Evolutionary conservation across 2,797 vertebrate genomes (phyloP), one percentile per base, ranked within the genome.

Genomic region (Margarornis squamiger): DNA sequence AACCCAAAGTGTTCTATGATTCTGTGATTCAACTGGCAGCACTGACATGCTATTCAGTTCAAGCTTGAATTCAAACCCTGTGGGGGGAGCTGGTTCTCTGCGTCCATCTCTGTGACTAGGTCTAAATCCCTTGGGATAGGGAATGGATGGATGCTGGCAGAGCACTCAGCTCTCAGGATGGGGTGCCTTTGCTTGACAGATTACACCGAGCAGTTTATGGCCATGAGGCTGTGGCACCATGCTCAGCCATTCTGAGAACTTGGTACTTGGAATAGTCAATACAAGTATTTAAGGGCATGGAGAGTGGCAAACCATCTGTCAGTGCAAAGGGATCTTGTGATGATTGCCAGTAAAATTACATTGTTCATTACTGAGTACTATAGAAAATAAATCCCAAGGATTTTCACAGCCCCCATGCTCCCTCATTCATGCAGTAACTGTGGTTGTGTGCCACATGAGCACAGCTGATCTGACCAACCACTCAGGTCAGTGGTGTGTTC

Each of bases 371-470:
- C 9, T 61, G 41, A 23, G 7, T 36, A 9, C 22, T 61, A 30
- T 9, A 26, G 45, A 74, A 71, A 84, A 51, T 39, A 78, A 82
- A 27, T 45, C 15, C 41, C 22, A 14, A 29, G 24, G 38, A 5
- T 71, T 90, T 91, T 74, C 61, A 57, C n/a, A 73, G 43, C 19
- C 20, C 9, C 3, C 10, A 0, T 1, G 3, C 41, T 54, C 34
- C 32, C 80, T 23, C 18, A 26, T 52, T 86, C 51, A 18, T 54
- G 39, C 43, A 34, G 32, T 46, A 46, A 20, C 7, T 77, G 65
- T 45, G 61, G 58, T 43, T 15, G 2, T 8, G 9, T 0, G 0
- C 23, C 27, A 2, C 5, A 3, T 3, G 17, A 72, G 43, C 57
- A 29, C 17, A 39, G 27, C 22, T 73, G 4, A 39, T 24, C 46